Evolutionary conservation across 2,797 vertebrate genomes (phyloP).

Genomic region (Hylomyscus alleni): DNA sequence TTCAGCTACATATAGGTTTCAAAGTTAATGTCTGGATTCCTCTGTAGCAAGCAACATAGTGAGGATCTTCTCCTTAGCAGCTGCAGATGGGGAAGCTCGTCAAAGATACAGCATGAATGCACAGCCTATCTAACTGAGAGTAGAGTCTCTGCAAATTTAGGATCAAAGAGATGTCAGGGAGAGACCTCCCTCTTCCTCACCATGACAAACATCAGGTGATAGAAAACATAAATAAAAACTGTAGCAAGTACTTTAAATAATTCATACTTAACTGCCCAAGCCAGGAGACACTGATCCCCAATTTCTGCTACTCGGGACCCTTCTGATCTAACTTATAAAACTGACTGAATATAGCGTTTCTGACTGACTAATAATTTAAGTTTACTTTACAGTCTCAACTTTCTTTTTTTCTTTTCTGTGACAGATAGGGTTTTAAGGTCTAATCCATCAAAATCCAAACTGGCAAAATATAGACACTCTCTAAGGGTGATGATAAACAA

Average conservation of each 20-base stretch:
- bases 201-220: background rate
- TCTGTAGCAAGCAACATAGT: background rate
- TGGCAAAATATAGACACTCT: background rate
- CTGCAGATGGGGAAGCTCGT: background rate
- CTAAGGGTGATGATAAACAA: background rate
- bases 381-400: background rate
- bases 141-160: background rate
- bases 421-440: background rate
- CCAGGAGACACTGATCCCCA: background rate
- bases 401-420: background rate
- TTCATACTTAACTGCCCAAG: background rate
- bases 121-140: background rate
- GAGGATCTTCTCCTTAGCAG: background rate
- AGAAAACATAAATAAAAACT: conserved; percentile 23
- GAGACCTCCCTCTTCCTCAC: background rate
- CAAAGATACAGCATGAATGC: background rate
- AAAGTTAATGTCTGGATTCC: background rate
- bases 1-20: background rate
- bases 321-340: background rate
- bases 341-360: background rate
- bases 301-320: background rate
- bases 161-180: background rate
- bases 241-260: background rate
- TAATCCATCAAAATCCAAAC: background rate
- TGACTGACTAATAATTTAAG: background rate